Evolutionary conservation across 2,113 vertebrate genomes (phyloP), one percentile per base, ranked within the genome.

Genomic region (Plecotus auritus): DNA sequence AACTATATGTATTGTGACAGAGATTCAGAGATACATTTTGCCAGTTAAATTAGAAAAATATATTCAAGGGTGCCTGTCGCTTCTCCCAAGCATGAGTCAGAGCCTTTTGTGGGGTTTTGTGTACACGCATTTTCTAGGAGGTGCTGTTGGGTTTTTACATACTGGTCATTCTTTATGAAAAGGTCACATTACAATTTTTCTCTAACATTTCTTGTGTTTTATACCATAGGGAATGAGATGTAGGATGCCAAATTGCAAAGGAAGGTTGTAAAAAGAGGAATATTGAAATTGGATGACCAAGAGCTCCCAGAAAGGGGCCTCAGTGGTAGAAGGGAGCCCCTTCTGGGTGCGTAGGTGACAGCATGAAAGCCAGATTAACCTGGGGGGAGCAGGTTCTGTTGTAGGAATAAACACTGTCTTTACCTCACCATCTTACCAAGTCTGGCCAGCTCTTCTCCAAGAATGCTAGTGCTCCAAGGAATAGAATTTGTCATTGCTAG

Each of bases 141-240:
- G 91, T 7, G 7, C 70, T 51, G 42, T 61, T 89, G 84, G 16
- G 51, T 77, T 92, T 94, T 95, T 94, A 51, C 66, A 86, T 91
- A 42, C 45, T 45, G 84, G 90, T 93, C 96, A 93, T 96, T 97
- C 74, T 85, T 94, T 94, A 84, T 87, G 35, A 61, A 96, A 97
- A 97, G 95, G 90, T 93, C 90, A 94, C 81, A 90, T 94, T 91
- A 91, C 8, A 96, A 84, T 84, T 88, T 95, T 90, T 80, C 80
- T 91, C 32, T 73, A 59, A 59, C 70, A 45, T 87, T 96, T 91
- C 56, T 64, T 26, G n/a, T 74, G 67, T 92, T 86, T 70, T 95
- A 47, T 94, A 85, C 89, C 51, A 86, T 59, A 32, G 76, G 81
- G 74, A 85, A 95, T 54, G 84, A 89, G 67, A 91, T 51, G 64